Evolutionary conservation across 30 jellyfish, hydroid and myxozoan genomes (phyloP).

Genomic region (Phacellophora camtschatica): DNA sequence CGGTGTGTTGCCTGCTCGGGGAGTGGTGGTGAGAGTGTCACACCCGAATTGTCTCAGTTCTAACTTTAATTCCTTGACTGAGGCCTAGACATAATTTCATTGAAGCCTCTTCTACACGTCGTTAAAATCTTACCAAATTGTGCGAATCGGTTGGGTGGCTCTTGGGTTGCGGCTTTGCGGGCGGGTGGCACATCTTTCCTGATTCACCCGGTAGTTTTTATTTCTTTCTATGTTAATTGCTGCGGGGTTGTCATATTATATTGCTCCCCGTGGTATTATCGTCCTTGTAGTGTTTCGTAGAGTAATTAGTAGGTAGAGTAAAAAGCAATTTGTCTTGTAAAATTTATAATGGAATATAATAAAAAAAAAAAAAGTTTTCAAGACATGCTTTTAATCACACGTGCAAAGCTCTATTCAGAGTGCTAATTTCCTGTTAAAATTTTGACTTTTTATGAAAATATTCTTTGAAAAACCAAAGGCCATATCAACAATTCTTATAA

Average conservation of each 20-base stretch:
- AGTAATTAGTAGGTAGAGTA: constrained; percentile 1
- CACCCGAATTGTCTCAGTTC: too few species aligned
- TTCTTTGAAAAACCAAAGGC: too few species aligned
- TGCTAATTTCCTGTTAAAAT: too few species aligned
- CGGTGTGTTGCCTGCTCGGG: background rate
- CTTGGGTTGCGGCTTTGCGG: constrained; percentile 4
- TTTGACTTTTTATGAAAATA: too few species aligned
- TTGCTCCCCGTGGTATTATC: background rate
- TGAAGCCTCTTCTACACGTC: background rate
- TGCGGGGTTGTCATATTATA: background rate
- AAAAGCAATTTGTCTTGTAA: background rate
- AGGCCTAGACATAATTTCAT: background rate
- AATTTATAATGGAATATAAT: background rate
- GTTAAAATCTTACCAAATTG: too few species aligned
- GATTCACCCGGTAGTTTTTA: background rate
- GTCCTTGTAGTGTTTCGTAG: constrained; percentile 1
- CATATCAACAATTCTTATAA: too few species aligned
- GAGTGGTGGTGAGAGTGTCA: too few species aligned
- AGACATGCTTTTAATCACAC: too few species aligned
- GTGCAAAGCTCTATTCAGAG: too few species aligned
- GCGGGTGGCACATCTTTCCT: constrained; percentile 3
- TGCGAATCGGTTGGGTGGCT: constrained; percentile 10
- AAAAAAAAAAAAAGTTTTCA: background rate
- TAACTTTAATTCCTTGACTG: background rate
- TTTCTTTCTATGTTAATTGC: background rate